Percentiles rank a stretch among this genome's conserved stretches.
Evolutionary conservation across 2,888 invertebrate species (phyloP).

Genomic region (Agonopterix alstromeriana): DNA sequence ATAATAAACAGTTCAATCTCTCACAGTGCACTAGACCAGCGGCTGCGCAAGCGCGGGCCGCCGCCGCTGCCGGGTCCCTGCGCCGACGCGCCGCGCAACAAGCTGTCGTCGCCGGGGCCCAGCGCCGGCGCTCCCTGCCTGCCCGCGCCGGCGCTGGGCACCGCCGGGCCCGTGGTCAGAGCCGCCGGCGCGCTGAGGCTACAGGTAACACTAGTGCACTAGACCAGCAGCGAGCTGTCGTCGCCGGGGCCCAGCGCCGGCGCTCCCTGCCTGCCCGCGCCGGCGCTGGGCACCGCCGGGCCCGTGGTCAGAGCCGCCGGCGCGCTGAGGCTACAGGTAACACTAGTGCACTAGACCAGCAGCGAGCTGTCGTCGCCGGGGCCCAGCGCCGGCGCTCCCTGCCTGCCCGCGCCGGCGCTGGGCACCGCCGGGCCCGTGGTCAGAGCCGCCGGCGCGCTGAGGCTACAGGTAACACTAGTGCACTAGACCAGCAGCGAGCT

Average conservation of each 20-base stretch:
- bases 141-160: slow-evolving; percentile 41
- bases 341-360: background rate
- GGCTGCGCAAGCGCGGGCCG: slow-evolving; percentile 52
- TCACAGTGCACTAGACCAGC: slow-evolving; percentile 48
- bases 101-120: slow-evolving; percentile 4
- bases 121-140: slow-evolving; percentile 15
- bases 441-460: slow-evolving; percentile 54
- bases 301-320: slow-evolving; percentile 64
- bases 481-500: too few relatives aligned
- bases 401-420: slow-evolving; percentile 31
- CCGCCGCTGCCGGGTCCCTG: slow-evolving; percentile 52
- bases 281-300: slow-evolving; percentile 55
- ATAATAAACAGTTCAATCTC: background rate
- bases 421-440: slow-evolving; percentile 64
- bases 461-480: slow-evolving; percentile 53
- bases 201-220: slow-evolving; percentile 38
- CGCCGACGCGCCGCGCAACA: slow-evolving; percentile 34
- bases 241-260: slow-evolving; percentile 6
- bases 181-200: slow-evolving; percentile 62
- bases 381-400: slow-evolving; percentile 14
- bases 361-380: slow-evolving; percentile 1
- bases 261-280: slow-evolving; percentile 20
- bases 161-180: slow-evolving; percentile 59
- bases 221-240: background rate
- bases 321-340: slow-evolving; percentile 62